Percentiles rank a stretch among this genome's conserved stretches.
phyloP scores from a whole-genome alignment of 2,113 vertebrate species.

The Odontesthes bonariensis region DNA sequence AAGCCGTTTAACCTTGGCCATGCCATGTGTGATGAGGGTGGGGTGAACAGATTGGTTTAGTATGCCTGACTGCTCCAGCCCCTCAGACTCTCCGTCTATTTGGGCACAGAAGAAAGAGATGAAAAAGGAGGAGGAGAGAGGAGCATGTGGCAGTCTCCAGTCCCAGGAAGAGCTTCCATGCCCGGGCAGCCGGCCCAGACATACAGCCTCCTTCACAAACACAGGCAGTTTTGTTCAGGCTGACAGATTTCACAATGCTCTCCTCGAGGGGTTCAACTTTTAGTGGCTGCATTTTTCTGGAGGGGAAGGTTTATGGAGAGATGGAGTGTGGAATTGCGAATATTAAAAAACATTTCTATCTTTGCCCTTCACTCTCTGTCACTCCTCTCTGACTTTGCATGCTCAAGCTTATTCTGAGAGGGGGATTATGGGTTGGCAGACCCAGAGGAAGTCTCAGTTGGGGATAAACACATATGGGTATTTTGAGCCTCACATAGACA shows the following conservation, averaged over 20 bases:
- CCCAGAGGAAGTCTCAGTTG: not conserved
- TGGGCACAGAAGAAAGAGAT: slow-evolving; percentile 5
- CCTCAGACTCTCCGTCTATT: slow-evolving; percentile 42
- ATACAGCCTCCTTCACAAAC: slow-evolving; percentile 51
- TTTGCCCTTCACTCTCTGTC: slow-evolving; percentile 25
- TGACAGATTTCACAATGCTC: slow-evolving; percentile 44
- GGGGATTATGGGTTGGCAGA: slow-evolving; percentile 18
- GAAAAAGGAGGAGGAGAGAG: slow-evolving; percentile 25
- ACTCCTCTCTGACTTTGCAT: slow-evolving; percentile 12
- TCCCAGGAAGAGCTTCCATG: slow-evolving; percentile 38
- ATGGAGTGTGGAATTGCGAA: not conserved
- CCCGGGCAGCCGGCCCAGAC: slow-evolving; percentile 63
- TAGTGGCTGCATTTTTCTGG: not conserved
- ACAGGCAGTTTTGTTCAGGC: slow-evolving; percentile 48
- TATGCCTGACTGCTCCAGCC: slow-evolving; percentile 52
- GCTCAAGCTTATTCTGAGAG: slow-evolving; percentile 30
- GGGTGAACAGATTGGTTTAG: slow-evolving; percentile 67
- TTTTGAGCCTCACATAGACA: slow-evolving; percentile 17
- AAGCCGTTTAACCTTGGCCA: slow-evolving; percentile 69
- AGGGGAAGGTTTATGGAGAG: slow-evolving; percentile 9
- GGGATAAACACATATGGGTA: slow-evolving; percentile 3
- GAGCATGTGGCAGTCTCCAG: slow-evolving; percentile 44
- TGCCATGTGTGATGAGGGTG: slow-evolving; percentile 35
- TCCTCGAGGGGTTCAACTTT: slow-evolving; percentile 23
- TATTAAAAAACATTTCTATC: slow-evolving; percentile 14